A percentile compares a stretch with the other conserved stretches of the same genome.
These are phyloP conservation scores for Microplitis demolitor DNA, from an alignment of 1,140 invertebrate species.

Conservation along the genomic window DNA sequence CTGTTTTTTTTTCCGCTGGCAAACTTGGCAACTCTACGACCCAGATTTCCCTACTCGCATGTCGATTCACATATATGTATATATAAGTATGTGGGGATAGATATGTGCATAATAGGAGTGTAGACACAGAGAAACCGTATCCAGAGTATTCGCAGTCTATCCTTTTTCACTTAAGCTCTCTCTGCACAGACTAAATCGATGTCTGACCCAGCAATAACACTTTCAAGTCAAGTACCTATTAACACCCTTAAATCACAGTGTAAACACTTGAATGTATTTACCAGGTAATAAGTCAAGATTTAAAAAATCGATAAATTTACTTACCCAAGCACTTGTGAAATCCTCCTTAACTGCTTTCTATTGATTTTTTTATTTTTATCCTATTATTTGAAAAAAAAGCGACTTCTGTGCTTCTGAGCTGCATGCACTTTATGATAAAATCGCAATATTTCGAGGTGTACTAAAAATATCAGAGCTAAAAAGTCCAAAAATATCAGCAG, in stretches of 20 bases:
- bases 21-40: not conserved
- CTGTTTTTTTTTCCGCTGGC: not conserved
- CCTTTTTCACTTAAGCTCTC: not conserved
- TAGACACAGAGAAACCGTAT: not conserved
- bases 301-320: no score
- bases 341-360: no score
- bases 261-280: slow-evolving; percentile 1
- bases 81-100: no score
- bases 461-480: no score
- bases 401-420: no score
- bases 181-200: not conserved
- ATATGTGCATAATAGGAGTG: not conserved
- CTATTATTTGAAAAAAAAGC: no score
- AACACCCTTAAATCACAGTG: not conserved
- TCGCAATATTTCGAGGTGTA: no score
- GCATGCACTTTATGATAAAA: no score
- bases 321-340: no score
- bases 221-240: slow-evolving; percentile 12
- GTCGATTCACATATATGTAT: not conserved
- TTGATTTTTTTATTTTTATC: no score
- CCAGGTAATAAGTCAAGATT: not conserved
- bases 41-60: not conserved
- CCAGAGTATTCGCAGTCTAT: no score
- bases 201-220: slow-evolving; percentile 4
- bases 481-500: no score